Conservation (phyloP, 2,113 vertebrate species). For the Nymphicus hollandicus region DNA sequence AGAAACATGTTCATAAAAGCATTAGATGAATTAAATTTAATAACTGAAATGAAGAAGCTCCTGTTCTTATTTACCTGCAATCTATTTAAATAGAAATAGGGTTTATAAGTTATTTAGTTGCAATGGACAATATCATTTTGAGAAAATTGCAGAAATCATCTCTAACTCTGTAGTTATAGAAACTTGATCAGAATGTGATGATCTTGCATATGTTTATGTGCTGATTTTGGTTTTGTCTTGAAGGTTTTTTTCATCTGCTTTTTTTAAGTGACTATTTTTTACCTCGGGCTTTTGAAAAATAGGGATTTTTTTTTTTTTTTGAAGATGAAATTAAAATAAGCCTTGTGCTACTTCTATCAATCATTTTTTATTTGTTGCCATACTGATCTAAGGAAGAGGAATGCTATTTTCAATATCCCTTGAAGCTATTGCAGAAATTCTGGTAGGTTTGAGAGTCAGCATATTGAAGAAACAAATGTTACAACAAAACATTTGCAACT, state of each 20-base stretch:
- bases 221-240: background rate
- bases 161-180: background rate
- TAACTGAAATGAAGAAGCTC: background rate
- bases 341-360: background rate
- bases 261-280: background rate
- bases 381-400: background rate
- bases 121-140: background rate
- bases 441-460: background rate
- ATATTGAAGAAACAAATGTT: background rate
- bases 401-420: background rate
- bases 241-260: background rate
- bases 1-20: background rate
- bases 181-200: background rate
- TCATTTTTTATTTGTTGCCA: background rate
- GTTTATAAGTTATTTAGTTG: background rate
- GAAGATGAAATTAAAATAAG: background rate
- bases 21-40: background rate
- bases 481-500: background rate
- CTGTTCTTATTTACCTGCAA: background rate
- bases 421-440: background rate
- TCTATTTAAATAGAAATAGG: background rate
- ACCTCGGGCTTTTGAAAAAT: background rate
- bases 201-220: background rate
- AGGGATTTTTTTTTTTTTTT: background rate
- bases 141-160: background rate